Conservation (phyloP, 2,113 vertebrate species). For the Tetrao urogallus region DNA sequence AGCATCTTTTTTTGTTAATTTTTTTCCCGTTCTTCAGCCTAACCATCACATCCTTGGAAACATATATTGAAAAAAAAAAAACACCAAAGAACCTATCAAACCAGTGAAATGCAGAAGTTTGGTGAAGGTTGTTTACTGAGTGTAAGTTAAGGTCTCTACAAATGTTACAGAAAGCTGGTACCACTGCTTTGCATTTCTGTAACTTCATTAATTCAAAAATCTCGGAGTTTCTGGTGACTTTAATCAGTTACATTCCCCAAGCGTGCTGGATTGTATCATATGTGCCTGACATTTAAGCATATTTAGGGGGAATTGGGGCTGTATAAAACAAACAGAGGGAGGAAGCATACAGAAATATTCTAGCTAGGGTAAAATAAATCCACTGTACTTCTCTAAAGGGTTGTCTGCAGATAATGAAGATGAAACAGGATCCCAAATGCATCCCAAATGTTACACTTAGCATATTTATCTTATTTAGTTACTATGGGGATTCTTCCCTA, state of each 20-base stretch:
- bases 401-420: background rate
- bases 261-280: background rate
- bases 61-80: background rate
- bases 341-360: background rate
- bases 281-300: background rate
- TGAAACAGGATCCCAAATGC: background rate
- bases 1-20: background rate
- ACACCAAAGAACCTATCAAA: background rate
- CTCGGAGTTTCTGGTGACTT: background rate
- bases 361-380: background rate
- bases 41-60: background rate
- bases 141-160: background rate
- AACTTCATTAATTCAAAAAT: background rate
- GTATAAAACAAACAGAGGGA: background rate
- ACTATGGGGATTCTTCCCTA: background rate
- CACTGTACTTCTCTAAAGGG: background rate
- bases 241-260: background rate
- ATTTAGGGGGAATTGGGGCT: background rate
- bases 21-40: conserved; percentile 10
- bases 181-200: background rate
- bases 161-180: background rate
- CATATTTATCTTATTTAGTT: background rate
- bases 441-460: background rate
- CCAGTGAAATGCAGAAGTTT: background rate
- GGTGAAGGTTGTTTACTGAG: background rate